Conservation (phyloP, 2,113 vertebrate species). For the Oncorhynchus masou region DNA sequence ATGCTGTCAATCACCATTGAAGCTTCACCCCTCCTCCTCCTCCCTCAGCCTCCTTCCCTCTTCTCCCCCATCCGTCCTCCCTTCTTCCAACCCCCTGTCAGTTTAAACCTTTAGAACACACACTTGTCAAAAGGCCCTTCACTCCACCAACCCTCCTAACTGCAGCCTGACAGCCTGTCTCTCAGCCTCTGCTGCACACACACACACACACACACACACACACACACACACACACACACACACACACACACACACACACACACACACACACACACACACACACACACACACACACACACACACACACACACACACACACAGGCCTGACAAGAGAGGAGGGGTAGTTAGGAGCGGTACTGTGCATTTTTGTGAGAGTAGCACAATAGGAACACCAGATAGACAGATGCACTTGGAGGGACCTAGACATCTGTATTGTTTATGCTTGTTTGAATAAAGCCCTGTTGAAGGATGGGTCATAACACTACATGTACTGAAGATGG, state of each 20-base stretch:
- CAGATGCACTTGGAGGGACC: constrained; percentile 40
- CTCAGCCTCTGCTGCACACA: too few species aligned
- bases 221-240: too few species aligned
- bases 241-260: too few species aligned
- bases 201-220: too few species aligned
- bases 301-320: background rate
- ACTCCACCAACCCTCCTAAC: constrained; percentile 36
- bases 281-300: too few species aligned
- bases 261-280: too few species aligned
- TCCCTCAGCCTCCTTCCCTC: constrained; percentile 22
- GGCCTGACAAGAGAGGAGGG: background rate
- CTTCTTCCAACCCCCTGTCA: constrained; percentile 44
- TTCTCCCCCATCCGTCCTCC: background rate
- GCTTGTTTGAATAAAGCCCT: background rate
- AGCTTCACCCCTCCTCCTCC: constrained; percentile 30
- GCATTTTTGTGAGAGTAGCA: too few species aligned
- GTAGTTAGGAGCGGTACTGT: too few species aligned
- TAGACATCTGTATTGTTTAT: constrained; percentile 42
- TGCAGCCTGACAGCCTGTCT: constrained; percentile 57
- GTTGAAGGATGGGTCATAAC: background rate
- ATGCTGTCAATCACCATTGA: constrained; percentile 71
- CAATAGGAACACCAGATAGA: constrained; percentile 26
- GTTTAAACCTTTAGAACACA: constrained; percentile 57
- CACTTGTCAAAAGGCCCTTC: constrained; percentile 52
- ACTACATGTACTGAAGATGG: background rate